Evolutionary conservation across 2,888 invertebrate species (phyloP).

Genomic region (Synanthedon tipuliformis): DNA sequence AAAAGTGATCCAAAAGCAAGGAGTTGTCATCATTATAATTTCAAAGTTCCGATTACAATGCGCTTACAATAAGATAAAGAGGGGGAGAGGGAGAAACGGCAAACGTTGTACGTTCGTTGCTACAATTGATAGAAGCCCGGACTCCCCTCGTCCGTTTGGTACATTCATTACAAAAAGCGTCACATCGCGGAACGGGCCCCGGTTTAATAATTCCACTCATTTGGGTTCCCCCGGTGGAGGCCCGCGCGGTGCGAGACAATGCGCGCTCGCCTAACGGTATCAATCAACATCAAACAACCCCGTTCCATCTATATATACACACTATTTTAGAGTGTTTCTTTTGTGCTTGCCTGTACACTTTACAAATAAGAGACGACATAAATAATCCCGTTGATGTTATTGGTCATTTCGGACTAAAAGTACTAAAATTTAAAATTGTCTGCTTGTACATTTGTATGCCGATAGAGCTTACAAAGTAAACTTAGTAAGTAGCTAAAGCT

Average conservation of each 20-base stretch:
- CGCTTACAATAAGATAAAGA: slow-evolving; percentile 20
- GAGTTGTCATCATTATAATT: slow-evolving; percentile 19
- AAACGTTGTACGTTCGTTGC: slow-evolving; percentile 23
- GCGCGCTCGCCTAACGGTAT: slow-evolving; percentile 63
- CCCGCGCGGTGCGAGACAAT: slow-evolving; percentile 44
- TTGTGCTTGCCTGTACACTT: slow-evolving; percentile 2
- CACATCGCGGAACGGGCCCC: slow-evolving; percentile 52
- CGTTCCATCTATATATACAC: slow-evolving; percentile 26
- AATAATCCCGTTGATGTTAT: too few species aligned
- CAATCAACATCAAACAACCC: slow-evolving; percentile 69
- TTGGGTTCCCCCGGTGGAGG: slow-evolving; percentile 45
- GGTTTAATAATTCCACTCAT: slow-evolving; percentile 67
- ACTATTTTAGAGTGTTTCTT: slow-evolving; percentile 35
- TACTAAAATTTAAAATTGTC: too few species aligned
- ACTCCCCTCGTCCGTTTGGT: slow-evolving; percentile 28
- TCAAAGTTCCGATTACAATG: slow-evolving; percentile 28
- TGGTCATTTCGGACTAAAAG: too few species aligned
- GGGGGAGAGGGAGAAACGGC: slow-evolving; percentile 1
- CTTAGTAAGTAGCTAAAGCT: too few species aligned
- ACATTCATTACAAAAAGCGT: slow-evolving; percentile 66
- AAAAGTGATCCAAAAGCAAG: slow-evolving; percentile 8
- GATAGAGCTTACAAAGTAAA: too few species aligned
- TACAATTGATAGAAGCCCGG: slow-evolving; percentile 32
- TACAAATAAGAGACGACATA: too few species aligned
- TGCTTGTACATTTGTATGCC: too few species aligned